Conservation (phyloP, 2,797 vertebrate genomes). For the Hemitrygon akajei region DNA sequence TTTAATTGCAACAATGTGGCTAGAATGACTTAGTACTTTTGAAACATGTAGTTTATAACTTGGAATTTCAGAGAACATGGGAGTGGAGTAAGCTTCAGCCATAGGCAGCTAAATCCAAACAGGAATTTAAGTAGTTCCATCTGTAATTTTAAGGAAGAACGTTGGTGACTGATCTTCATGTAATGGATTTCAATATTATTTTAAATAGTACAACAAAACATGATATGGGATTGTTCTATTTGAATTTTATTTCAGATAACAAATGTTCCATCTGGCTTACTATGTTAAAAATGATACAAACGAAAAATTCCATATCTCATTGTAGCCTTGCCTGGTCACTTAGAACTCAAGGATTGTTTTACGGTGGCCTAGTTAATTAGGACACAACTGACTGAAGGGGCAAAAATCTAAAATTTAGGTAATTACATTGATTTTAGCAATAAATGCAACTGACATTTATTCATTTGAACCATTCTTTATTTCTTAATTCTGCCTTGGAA, state of each 20-base stretch:
- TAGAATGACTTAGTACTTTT: too few relatives aligned
- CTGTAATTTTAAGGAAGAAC: too few relatives aligned
- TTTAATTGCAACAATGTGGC: too few relatives aligned
- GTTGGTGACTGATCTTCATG: too few relatives aligned
- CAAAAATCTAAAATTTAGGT: not conserved
- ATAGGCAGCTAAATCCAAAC: too few relatives aligned
- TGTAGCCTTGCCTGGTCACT: not conserved
- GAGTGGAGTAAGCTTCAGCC: too few relatives aligned
- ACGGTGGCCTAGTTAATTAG: not conserved
- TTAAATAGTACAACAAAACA: not conserved
- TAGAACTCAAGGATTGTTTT: not conserved
- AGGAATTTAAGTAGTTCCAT: too few relatives aligned
- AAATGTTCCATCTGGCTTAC: not conserved
- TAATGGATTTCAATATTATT: not conserved
- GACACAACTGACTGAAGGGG: not conserved
- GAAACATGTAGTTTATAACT: too few relatives aligned
- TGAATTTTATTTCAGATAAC: not conserved
- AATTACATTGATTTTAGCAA: not conserved
- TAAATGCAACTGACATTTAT: not conserved
- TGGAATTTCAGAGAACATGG: too few relatives aligned
- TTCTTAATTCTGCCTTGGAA: not conserved
- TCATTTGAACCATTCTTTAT: not conserved
- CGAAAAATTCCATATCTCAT: not conserved
- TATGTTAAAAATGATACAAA: not conserved
- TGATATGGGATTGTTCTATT: not conserved